These are phyloP conservation scores for Andrena flavipes DNA, from an alignment of 2,888 invertebrate genomes.

Conservation along the genomic window DNA sequence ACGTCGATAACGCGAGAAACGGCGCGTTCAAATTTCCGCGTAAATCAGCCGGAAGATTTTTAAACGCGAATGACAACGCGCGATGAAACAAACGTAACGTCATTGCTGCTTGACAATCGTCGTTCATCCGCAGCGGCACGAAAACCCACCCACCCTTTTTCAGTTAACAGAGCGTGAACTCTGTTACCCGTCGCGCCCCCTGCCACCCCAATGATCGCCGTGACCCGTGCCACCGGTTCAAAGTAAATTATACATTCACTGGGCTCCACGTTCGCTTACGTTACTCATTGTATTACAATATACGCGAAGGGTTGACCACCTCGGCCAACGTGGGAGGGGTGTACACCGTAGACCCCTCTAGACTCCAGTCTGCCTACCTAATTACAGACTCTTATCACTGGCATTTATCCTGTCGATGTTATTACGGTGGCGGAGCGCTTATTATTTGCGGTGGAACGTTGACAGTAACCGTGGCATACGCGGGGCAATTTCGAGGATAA, in stretches of 20 bases:
- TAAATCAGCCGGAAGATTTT: too few species aligned
- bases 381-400: slow-evolving; percentile 69
- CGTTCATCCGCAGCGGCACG: slow-evolving; percentile 22
- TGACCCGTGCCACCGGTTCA: slow-evolving; percentile 76
- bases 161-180: slow-evolving; percentile 80
- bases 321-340: slow-evolving; percentile 25
- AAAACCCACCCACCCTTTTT: neutral
- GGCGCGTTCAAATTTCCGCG: too few species aligned
- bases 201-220: slow-evolving; percentile 27
- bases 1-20: too few species aligned
- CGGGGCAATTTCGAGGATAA: slow-evolving; percentile 25
- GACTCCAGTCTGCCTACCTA: slow-evolving; percentile 48
- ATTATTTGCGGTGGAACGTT: slow-evolving; percentile 33
- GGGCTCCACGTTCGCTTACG: slow-evolving; percentile 68
- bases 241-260: slow-evolving; percentile 80
- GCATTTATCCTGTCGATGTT: slow-evolving; percentile 63
- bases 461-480: slow-evolving; percentile 19
- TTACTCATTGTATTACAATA: slow-evolving; percentile 72
- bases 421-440: slow-evolving; percentile 21
- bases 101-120: slow-evolving; percentile 2
- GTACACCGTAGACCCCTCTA: slow-evolving; percentile 27
- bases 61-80: neutral
- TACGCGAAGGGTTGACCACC: slow-evolving; percentile 74
- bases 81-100: slow-evolving; percentile 20
- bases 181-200: slow-evolving; percentile 67